Conservation (phyloP, 2,888 invertebrate species). For the Hypolimnas misippus region DNA sequence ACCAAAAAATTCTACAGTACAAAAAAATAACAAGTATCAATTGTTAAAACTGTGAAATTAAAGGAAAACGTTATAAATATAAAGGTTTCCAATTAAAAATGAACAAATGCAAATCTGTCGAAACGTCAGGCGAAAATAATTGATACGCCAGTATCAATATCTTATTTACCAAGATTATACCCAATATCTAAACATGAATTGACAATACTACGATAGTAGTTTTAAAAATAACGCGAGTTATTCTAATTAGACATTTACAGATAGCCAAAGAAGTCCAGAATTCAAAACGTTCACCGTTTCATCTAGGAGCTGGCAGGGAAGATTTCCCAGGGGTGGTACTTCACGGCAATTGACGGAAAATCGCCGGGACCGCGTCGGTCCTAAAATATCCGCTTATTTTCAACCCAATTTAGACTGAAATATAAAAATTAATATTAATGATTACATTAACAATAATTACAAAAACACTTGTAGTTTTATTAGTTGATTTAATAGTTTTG, state of each 20-base stretch:
- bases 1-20: too few species aligned
- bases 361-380: constrained; percentile 25
- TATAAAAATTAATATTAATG: constrained; percentile 1
- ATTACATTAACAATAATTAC: not conserved
- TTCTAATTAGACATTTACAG: constrained; percentile 23
- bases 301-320: constrained; percentile 26
- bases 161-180: too few species aligned
- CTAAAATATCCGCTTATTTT: constrained; percentile 19
- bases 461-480: not conserved
- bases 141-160: too few species aligned
- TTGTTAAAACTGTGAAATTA: too few species aligned
- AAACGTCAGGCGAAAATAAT: too few species aligned
- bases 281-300: constrained; percentile 32
- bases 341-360: constrained; percentile 37
- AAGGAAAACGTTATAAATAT: too few species aligned
- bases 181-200: too few species aligned
- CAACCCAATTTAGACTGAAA: constrained; percentile 7
- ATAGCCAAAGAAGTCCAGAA: constrained; percentile 28
- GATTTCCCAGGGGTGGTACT: constrained; percentile 37
- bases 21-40: too few species aligned
- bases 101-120: too few species aligned
- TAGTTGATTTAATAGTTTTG: not conserved
- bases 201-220: too few species aligned
- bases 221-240: not conserved
- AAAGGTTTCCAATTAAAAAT: too few species aligned